These are phyloP conservation scores for Octopus sinensis DNA, from an alignment of 1,140 invertebrate species.

Conservation along the genomic window DNA sequence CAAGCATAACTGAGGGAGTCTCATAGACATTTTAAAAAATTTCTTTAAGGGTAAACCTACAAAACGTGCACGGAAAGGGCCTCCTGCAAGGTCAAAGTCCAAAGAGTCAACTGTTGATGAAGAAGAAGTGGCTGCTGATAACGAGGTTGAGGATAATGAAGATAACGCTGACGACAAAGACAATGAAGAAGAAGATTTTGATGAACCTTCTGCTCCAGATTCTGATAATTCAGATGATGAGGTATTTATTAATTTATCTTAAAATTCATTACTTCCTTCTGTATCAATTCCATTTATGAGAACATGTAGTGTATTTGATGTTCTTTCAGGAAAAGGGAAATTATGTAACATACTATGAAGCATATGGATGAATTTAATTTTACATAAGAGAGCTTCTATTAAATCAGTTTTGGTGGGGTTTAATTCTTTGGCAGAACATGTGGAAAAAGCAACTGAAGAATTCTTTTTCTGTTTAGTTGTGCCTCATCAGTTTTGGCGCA, in stretches of 20 bases:
- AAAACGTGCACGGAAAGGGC: background rate
- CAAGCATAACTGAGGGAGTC: too few relatives aligned
- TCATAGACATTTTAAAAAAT: too few relatives aligned
- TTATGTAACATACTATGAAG: too few relatives aligned
- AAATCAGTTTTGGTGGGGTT: too few relatives aligned
- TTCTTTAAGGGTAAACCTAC: background rate
- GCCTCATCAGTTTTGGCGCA: too few relatives aligned
- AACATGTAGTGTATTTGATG: background rate
- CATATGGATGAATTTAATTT: too few relatives aligned
- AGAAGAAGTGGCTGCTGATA: conserved; percentile 12
- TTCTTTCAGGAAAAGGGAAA: too few relatives aligned
- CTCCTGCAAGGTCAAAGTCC: conserved; percentile 2
- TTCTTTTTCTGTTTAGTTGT: too few relatives aligned
- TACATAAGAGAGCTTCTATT: too few relatives aligned
- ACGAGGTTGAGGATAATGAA: conserved; percentile 26
- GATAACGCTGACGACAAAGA: conserved; percentile 16
- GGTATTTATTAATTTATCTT: conserved; percentile 23
- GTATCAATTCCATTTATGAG: background rate
- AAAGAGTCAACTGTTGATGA: conserved; percentile 18
- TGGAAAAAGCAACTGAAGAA: too few relatives aligned
- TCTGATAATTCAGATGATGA: conserved; percentile 43
- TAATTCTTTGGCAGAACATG: too few relatives aligned
- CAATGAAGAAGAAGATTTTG: conserved; percentile 35
- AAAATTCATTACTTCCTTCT: conserved; percentile 2
- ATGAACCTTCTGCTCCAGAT: conserved; percentile 28